phyloP scores from a whole-genome alignment of 2,113 vertebrate species.

The Mandrillus leucophaeus region DNA sequence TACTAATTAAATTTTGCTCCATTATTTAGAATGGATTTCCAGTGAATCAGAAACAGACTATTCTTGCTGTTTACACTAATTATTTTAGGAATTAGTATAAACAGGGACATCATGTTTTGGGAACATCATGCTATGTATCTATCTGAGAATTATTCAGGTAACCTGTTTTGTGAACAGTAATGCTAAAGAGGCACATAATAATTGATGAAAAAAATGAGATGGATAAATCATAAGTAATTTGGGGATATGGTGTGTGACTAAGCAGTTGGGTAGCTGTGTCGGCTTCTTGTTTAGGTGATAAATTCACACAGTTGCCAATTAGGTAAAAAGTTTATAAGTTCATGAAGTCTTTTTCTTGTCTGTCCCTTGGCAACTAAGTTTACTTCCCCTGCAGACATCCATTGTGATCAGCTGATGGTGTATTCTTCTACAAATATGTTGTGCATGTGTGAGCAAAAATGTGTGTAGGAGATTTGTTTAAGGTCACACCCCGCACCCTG shows the following conservation, averaged over 20 bases:
- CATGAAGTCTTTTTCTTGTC: background rate
- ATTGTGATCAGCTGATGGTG: background rate
- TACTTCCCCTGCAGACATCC: background rate
- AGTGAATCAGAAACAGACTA: background rate
- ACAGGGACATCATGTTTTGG: background rate
- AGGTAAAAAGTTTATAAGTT: background rate
- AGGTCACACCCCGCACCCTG: background rate
- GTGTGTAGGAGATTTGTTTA: background rate
- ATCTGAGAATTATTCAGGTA: background rate
- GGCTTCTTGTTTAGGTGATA: background rate
- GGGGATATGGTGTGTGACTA: background rate
- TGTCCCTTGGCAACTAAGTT: background rate
- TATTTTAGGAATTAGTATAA: background rate
- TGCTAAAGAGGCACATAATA: background rate
- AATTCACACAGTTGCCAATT: background rate
- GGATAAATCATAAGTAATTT: background rate
- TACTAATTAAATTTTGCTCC: conserved; percentile 3
- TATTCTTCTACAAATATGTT: background rate
- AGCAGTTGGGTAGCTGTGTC: background rate
- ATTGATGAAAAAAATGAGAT: background rate
- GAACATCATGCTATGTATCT: background rate
- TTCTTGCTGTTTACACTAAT: background rate
- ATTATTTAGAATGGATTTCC: conserved; percentile 16
- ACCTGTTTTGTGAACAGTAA: background rate
- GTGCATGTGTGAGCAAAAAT: background rate